These are phyloP conservation scores for Onthophagus sagittarius DNA, from an alignment of 2,888 invertebrate species.

Conservation along the genomic window DNA sequence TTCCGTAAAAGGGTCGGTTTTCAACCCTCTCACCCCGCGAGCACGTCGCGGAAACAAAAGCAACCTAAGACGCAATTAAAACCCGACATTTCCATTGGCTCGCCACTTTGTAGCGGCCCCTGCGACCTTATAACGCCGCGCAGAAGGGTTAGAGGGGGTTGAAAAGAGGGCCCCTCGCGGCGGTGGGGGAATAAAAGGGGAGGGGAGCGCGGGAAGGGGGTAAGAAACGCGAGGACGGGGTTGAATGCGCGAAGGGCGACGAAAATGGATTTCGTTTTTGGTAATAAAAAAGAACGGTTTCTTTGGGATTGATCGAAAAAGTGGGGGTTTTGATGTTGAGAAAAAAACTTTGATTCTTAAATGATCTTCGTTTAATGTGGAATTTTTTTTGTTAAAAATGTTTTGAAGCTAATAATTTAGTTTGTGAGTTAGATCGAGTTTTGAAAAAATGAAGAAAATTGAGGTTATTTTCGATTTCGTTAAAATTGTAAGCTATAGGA, in stretches of 20 bases:
- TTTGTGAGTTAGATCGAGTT: too few species aligned
- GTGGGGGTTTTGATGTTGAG: not conserved
- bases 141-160: not conserved
- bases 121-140: not conserved
- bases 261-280: not conserved
- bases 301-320: not conserved
- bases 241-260: not conserved
- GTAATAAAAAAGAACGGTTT: not conserved
- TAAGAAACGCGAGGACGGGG: not conserved
- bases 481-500: too few species aligned
- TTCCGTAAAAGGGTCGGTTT: not conserved
- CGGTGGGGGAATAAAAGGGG: not conserved
- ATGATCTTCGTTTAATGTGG: too few species aligned
- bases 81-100: conserved; percentile 49
- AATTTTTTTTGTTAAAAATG: too few species aligned
- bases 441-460: too few species aligned
- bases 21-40: not conserved
- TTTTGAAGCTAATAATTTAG: too few species aligned
- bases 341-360: too few species aligned
- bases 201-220: not conserved
- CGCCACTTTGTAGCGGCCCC: not conserved
- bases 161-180: not conserved
- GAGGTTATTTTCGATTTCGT: too few species aligned
- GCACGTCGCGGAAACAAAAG: conserved; percentile 44
- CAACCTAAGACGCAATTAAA: conserved; percentile 51